Percentiles rank a stretch among this genome's conserved stretches.
These are phyloP conservation scores for Hirtodrosophila histrioides DNA, from an alignment of 2,888 invertebrate species.

Conservation along the genomic window DNA sequence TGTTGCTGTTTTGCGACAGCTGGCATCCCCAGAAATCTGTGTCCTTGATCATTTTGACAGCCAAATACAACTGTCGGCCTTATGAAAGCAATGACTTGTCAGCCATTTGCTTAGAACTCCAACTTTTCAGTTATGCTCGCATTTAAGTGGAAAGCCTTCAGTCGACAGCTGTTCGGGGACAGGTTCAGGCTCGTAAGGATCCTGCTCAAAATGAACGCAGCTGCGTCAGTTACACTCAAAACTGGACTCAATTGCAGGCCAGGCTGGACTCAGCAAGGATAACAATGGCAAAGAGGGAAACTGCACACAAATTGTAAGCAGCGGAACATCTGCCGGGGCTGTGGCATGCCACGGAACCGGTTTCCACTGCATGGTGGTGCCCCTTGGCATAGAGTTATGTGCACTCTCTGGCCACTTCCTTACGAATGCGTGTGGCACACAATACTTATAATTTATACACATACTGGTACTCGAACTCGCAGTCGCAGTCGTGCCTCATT, in stretches of 20 bases:
- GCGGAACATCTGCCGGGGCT: constrained; percentile 43
- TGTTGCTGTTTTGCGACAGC: constrained; percentile 33
- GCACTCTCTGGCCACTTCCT: background rate
- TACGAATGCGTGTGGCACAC: constrained; percentile 34
- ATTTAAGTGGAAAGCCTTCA: background rate
- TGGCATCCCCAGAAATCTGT: constrained; percentile 19
- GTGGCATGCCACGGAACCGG: constrained; percentile 32
- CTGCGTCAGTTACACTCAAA: constrained; percentile 26
- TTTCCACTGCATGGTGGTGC: constrained; percentile 23
- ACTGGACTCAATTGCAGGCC: constrained; percentile 26
- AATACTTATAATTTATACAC: constrained; percentile 36
- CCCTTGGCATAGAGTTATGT: constrained; percentile 12
- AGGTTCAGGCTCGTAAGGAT: constrained; percentile 6
- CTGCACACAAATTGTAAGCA: constrained; percentile 22
- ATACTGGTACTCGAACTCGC: constrained; percentile 8
- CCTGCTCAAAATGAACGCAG: constrained; percentile 10
- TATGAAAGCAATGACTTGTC: constrained; percentile 11
- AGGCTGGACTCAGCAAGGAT: constrained; percentile 36
- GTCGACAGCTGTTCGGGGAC: constrained; percentile 27
- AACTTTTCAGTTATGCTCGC: background rate
- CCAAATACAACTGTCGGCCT: background rate
- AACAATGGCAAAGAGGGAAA: constrained; percentile 17
- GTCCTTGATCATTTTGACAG: constrained; percentile 32
- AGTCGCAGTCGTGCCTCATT: constrained; percentile 18
- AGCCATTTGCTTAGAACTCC: constrained; percentile 15